Conservation (phyloP, 2,888 invertebrate genomes). For the Nymphalis urticae region DNA sequence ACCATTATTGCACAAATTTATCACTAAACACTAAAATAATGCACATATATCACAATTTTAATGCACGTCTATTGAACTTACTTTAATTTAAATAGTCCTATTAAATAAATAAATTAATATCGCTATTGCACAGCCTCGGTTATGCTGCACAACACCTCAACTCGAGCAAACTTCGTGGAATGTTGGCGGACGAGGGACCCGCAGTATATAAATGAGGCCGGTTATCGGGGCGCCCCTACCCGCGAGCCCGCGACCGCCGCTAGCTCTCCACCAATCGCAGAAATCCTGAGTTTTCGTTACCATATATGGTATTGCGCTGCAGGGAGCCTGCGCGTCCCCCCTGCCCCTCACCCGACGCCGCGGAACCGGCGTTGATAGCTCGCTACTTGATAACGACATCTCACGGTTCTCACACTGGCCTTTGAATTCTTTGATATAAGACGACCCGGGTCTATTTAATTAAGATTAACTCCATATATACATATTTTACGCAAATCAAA, state of each 20-base stretch:
- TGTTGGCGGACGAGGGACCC: slow-evolving; percentile 70
- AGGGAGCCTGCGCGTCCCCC: slow-evolving; percentile 70
- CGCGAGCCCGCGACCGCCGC: slow-evolving; percentile 71
- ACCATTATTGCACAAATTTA: slow-evolving; percentile 50
- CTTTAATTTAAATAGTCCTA: slow-evolving; percentile 80
- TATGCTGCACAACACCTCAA: slow-evolving; percentile 74
- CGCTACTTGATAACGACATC: slow-evolving; percentile 68
- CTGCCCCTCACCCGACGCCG: slow-evolving; percentile 48
- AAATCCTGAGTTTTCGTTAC: slow-evolving; percentile 78
- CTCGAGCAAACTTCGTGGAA: slow-evolving; percentile 80
- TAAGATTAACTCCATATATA: slow-evolving; percentile 33
- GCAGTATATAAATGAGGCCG: slow-evolving; percentile 82
- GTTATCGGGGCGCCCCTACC: slow-evolving; percentile 80
- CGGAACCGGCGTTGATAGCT: slow-evolving; percentile 45
- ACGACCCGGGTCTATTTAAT: slow-evolving; percentile 27
- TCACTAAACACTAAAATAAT: slow-evolving; percentile 40
- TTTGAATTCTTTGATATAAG: slow-evolving; percentile 23
- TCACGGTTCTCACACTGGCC: slow-evolving; percentile 36
- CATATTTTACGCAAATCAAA: slow-evolving; percentile 15
- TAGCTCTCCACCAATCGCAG: slow-evolving; percentile 80
- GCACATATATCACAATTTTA: slow-evolving; percentile 57
- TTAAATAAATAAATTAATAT: slow-evolving; percentile 79
- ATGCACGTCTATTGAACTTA: slow-evolving; percentile 64
- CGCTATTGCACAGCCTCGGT: slow-evolving; percentile 79
- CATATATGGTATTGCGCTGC: slow-evolving; percentile 87